A percentile compares a stretch with the other conserved stretches of the same genome.
phyloP scores from a whole-genome alignment of 2,797 vertebrate genomes.

The Chrysocyon brachyurus region DNA sequence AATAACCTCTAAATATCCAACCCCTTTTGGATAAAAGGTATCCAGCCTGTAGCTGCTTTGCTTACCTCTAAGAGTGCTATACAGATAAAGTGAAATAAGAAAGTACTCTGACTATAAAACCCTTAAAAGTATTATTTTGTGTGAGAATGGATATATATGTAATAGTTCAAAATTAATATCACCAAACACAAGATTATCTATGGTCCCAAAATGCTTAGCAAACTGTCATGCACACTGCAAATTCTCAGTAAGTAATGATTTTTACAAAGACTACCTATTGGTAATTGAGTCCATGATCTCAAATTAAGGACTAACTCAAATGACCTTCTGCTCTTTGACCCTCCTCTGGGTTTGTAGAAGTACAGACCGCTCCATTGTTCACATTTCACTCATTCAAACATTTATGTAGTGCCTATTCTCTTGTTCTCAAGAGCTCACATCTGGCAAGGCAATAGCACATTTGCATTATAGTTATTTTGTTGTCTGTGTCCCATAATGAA shows the following conservation, averaged over 20 bases:
- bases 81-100: slow-evolving; percentile 43
- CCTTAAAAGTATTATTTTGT: slow-evolving; percentile 51
- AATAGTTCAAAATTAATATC: slow-evolving; percentile 27
- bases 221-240: slow-evolving; percentile 35
- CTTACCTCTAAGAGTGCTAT: background rate
- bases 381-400: slow-evolving; percentile 57
- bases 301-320: slow-evolving; percentile 62
- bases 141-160: slow-evolving; percentile 1
- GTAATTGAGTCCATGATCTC: slow-evolving; percentile 66
- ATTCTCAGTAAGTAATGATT: slow-evolving; percentile 46
- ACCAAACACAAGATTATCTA: slow-evolving; percentile 46
- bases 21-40: slow-evolving; percentile 42
- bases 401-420: slow-evolving; percentile 28
- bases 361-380: slow-evolving; percentile 48
- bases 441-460: slow-evolving; percentile 21
- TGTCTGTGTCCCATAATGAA: slow-evolving; percentile 66
- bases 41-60: background rate
- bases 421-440: slow-evolving; percentile 68
- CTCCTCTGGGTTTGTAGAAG: background rate
- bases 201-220: slow-evolving; percentile 38
- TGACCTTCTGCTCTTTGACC: slow-evolving; percentile 28
- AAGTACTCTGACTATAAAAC: slow-evolving; percentile 39
- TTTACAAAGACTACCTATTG: slow-evolving; percentile 42
- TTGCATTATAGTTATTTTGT: slow-evolving; percentile 63
- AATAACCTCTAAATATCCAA: slow-evolving; percentile 66